These are phyloP conservation scores for Melanostoma scalare DNA, from an alignment of 2,888 invertebrate species.

Conservation along the genomic window DNA sequence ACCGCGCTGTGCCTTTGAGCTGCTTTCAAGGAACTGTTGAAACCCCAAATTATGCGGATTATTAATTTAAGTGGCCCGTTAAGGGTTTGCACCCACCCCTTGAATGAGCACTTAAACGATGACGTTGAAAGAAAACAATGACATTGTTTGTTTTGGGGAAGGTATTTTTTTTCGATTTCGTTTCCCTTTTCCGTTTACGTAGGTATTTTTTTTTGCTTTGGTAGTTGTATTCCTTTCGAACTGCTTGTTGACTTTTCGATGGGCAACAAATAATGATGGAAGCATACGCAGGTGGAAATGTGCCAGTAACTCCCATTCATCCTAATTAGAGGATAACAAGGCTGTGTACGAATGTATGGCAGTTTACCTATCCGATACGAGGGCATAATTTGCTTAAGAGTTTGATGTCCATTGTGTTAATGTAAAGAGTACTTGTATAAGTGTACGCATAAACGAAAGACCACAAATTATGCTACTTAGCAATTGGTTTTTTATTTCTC, in stretches of 20 bases:
- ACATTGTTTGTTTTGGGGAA: slow-evolving; percentile 65
- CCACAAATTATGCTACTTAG: too few species aligned
- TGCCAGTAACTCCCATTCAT: slow-evolving; percentile 60
- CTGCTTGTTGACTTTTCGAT: slow-evolving; percentile 66
- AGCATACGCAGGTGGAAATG: slow-evolving; percentile 68
- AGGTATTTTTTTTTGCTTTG: slow-evolving; percentile 5
- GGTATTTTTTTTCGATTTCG: slow-evolving; percentile 18
- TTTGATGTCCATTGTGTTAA: slow-evolving; percentile 11
- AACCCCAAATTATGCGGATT: slow-evolving; percentile 82
- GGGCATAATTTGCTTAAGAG: slow-evolving; percentile 9
- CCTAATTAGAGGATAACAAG: slow-evolving; percentile 69
- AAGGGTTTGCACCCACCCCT: slow-evolving; percentile 72
- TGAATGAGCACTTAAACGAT: slow-evolving; percentile 67
- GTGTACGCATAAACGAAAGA: too few species aligned
- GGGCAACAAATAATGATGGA: slow-evolving; percentile 54
- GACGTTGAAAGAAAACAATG: slow-evolving; percentile 67
- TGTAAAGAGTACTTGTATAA: not conserved
- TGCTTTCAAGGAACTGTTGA: slow-evolving; percentile 75
- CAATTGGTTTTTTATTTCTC: too few species aligned
- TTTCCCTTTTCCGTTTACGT: slow-evolving; percentile 7
- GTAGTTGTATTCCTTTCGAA: slow-evolving; percentile 6
- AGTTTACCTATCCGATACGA: not conserved
- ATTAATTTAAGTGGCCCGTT: slow-evolving; percentile 81
- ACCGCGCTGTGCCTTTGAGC: slow-evolving; percentile 53
- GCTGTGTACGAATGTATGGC: slow-evolving; percentile 33